A percentile compares a stretch with the other conserved stretches of the same genome.
phyloP scores from a whole-genome alignment of 2,888 invertebrate genomes.

The Leptopilina syphax region DNA sequence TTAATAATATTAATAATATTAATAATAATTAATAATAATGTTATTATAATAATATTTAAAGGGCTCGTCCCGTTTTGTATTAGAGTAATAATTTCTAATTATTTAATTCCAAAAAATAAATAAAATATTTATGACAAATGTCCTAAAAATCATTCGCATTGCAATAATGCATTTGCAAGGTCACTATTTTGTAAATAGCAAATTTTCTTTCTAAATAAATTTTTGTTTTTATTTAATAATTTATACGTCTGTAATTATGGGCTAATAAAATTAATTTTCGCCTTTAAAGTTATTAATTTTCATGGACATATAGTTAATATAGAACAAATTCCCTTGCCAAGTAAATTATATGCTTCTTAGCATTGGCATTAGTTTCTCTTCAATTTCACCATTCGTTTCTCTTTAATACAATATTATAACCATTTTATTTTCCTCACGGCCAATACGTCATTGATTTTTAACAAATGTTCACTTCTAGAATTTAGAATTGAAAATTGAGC shows the following conservation, averaged over 20 bases:
- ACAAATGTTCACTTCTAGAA: background rate
- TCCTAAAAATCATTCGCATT: no score
- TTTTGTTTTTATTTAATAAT: no score
- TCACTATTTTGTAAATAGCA: no score
- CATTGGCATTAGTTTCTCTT: conserved; percentile 12
- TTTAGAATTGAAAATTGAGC: conserved; percentile 2
- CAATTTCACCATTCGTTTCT: conserved; percentile 21
- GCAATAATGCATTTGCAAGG: no score
- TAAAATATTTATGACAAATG: no score
- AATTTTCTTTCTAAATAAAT: no score
- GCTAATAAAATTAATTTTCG: background rate
- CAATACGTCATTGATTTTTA: background rate
- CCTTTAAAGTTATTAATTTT: background rate
- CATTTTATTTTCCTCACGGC: background rate
- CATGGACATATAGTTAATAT: conserved; percentile 14
- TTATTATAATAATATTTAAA: no score
- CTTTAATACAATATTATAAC: background rate
- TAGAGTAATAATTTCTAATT: no score
- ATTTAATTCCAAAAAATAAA: no score
- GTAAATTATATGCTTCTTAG: conserved; percentile 18
- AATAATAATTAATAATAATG: no score
- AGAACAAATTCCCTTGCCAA: conserved; percentile 28
- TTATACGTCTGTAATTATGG: background rate
- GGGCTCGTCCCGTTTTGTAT: no score
- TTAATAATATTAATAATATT: no score